phyloP scores from a whole-genome alignment of 1,140 invertebrate species.

The Nymphalis io region DNA sequence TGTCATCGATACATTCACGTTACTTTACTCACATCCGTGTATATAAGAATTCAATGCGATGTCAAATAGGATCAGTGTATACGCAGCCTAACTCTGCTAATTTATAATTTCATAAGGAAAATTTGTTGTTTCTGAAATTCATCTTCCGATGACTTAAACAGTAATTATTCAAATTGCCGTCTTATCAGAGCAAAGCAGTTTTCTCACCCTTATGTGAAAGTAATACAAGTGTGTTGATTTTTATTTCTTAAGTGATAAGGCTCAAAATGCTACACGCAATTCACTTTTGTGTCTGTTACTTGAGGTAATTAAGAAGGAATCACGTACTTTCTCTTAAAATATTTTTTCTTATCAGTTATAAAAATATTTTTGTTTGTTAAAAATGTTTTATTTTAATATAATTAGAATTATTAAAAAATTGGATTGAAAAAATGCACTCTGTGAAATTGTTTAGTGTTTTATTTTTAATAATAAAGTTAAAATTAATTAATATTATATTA shows the following conservation, averaged over 20 bases:
- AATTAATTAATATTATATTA: too few species aligned
- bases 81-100: slow-evolving; percentile 3
- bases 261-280: slow-evolving; percentile 23
- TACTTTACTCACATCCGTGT: too few species aligned
- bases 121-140: slow-evolving; percentile 51
- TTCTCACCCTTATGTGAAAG: slow-evolving; percentile 32
- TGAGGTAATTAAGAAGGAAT: slow-evolving; percentile 17
- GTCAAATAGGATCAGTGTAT: neutral
- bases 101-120: slow-evolving; percentile 26
- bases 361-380: slow-evolving; percentile 2
- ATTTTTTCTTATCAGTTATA: neutral
- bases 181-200: slow-evolving; percentile 67
- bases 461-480: too few species aligned
- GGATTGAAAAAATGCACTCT: too few species aligned
- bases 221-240: slow-evolving; percentile 20
- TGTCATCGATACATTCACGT: too few species aligned
- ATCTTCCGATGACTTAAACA: slow-evolving; percentile 57
- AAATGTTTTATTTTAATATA: too few species aligned
- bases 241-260: slow-evolving; percentile 30
- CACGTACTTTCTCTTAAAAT: neutral
- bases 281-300: slow-evolving; percentile 8
- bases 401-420: too few species aligned
- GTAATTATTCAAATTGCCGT: slow-evolving; percentile 72
- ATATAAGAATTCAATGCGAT: too few species aligned
- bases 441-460: too few species aligned